These are phyloP conservation scores for Oreochromis tanganicae DNA, from an alignment of 2,113 vertebrate species.

Conservation along the genomic window DNA sequence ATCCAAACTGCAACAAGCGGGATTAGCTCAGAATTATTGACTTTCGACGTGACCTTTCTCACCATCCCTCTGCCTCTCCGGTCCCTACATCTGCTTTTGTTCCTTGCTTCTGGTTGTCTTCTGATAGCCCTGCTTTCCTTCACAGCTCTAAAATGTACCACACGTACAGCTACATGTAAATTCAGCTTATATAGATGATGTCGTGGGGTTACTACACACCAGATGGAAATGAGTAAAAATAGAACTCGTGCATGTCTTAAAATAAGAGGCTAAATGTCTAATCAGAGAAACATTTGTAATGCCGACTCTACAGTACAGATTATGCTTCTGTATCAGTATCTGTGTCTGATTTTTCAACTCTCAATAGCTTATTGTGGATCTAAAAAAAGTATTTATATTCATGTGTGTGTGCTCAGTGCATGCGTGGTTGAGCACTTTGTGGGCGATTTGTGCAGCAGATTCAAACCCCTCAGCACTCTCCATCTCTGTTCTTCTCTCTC, in stretches of 20 bases:
- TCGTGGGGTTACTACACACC: background rate
- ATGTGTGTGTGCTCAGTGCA: slow-evolving; percentile 40
- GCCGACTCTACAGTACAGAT: background rate
- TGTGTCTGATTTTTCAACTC: slow-evolving; percentile 13
- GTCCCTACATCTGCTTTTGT: background rate
- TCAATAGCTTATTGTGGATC: slow-evolving; percentile 53
- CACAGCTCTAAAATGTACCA: background rate
- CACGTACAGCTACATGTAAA: background rate
- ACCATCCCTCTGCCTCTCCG: background rate
- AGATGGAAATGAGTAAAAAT: slow-evolving; percentile 22
- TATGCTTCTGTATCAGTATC: slow-evolving; percentile 4
- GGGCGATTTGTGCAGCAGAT: slow-evolving; percentile 70
- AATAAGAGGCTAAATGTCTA: background rate
- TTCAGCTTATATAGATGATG: background rate
- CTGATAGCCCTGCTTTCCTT: background rate
- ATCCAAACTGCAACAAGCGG: background rate
- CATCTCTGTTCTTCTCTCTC: slow-evolving; percentile 34
- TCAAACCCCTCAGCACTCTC: slow-evolving; percentile 61
- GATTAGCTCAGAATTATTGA: background rate
- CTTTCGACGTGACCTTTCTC: background rate
- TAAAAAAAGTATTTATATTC: slow-evolving; percentile 47
- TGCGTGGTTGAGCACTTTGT: slow-evolving; percentile 71
- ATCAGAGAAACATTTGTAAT: background rate
- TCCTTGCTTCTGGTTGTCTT: background rate
- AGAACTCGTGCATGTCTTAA: background rate